Base-by-base conservation (phyloP, 2,113 vertebrate species). In the Apus apus region DNA sequence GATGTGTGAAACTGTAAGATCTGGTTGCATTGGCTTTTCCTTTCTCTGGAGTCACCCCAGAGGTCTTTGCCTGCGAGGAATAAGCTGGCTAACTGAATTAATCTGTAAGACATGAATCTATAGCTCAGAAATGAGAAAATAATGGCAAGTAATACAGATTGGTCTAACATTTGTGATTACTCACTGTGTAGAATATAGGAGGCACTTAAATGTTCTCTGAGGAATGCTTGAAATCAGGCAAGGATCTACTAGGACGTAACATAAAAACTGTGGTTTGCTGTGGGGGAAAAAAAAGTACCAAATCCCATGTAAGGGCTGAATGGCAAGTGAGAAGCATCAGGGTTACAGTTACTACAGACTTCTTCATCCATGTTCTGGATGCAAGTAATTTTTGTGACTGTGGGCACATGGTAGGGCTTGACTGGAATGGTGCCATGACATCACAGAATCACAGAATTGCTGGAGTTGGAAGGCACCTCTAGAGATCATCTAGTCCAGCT, bases 101-200 rank as follows among this genome's bases (percentile, higher is more conserved):
- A 48, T 50, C 76, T 78, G 27, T 87, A 18, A 71, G 60, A 72
- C 62, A 64, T 73, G 50, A 30, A 86, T 62, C 38, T 73, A 1
- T 45, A 29, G 53, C 61, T 78, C 70, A 48, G 89, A 73, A 80
- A 74, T 30, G 76, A 94, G 93, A 74, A 80, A 85, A 82, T 80
- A 85, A 87, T 92, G 6, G 1, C 66, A 82, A 93, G 82, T 58
- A 77, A 38, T 81, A 48, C 79, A 88, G 83, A 79, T 91, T 72
- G 93, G 43, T 56, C 84, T 96, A 79, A 66, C 91, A 82, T 91
- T 76, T 84, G 78, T 90, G 93, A 90, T 94, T 96, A 90, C 85
- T 90, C 85, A 90, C 88, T 71, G 26, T 75, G 72, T 93, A 76
- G 96, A 89, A n/a, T 67, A 76, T 32, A 90, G 92, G 43, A 87